Evolutionary conservation across 2,113 vertebrate species (phyloP).

Genomic region (Odocoileus hemionus): DNA sequence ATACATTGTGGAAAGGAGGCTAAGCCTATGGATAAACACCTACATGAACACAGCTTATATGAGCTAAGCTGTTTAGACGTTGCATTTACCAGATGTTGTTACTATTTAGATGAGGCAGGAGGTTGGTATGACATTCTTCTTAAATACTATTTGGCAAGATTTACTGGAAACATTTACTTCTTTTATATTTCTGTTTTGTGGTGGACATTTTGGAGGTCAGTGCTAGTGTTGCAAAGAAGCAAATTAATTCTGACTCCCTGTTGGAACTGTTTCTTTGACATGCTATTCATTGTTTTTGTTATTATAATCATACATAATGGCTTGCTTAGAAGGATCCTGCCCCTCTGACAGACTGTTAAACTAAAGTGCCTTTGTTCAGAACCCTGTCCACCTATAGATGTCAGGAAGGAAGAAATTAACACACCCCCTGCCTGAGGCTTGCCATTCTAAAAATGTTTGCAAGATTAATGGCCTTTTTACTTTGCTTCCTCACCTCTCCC

Average conservation of each 20-base stretch:
- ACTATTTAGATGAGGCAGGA: neutral
- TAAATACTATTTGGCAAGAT: neutral
- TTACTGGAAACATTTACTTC: neutral
- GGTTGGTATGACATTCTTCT: neutral
- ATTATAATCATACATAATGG: neutral
- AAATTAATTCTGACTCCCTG: neutral
- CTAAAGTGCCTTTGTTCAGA: neutral
- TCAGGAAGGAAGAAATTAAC: neutral
- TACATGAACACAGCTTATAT: neutral
- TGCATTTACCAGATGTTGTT: neutral
- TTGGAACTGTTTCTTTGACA: neutral
- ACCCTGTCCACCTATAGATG: neutral
- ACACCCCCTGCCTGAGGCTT: neutral
- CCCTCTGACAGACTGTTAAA: neutral
- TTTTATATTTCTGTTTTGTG: neutral
- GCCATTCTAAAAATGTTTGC: neutral
- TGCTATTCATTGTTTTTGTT: neutral
- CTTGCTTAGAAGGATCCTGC: neutral
- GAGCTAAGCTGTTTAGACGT: neutral
- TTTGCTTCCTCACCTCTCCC: neutral
- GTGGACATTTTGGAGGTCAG: neutral
- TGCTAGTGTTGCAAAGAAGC: neutral
- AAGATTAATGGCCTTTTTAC: neutral
- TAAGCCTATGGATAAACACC: neutral
- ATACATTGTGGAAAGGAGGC: neutral